Conservation (phyloP, 2,113 vertebrate genomes). For the Phoxinus phoxinus region DNA sequence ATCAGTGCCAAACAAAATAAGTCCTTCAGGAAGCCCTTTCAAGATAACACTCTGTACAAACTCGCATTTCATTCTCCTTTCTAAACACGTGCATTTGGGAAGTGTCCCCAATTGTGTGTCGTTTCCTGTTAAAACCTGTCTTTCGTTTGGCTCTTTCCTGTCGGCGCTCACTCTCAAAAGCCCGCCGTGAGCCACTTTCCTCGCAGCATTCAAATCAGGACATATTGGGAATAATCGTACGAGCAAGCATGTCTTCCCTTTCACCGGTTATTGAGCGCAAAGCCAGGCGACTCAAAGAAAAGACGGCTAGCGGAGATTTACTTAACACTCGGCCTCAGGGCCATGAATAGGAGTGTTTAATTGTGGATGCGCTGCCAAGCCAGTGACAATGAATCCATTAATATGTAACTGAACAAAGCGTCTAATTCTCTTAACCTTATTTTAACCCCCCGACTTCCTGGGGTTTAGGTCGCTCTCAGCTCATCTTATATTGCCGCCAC, state of each 20-base stretch:
- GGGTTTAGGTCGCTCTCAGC: slow-evolving; percentile 56
- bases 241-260: slow-evolving; percentile 44
- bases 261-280: slow-evolving; percentile 43
- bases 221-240: slow-evolving; percentile 54
- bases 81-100: neutral
- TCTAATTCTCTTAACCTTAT: slow-evolving; percentile 77
- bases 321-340: slow-evolving; percentile 69
- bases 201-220: neutral
- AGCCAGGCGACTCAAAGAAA: slow-evolving; percentile 22
- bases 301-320: slow-evolving; percentile 52
- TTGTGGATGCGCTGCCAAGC: slow-evolving; percentile 70
- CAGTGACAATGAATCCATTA: slow-evolving; percentile 72
- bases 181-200: neutral
- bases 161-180: neutral
- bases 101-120: slow-evolving; percentile 28
- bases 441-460: slow-evolving; percentile 62
- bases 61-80: neutral
- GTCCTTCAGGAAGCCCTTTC: slow-evolving; percentile 29
- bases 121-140: slow-evolving; percentile 47
- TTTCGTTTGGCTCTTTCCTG: slow-evolving; percentile 5
- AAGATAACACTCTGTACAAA: slow-evolving; percentile 17
- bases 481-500: slow-evolving; percentile 62
- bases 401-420: slow-evolving; percentile 68
- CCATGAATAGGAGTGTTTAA: slow-evolving; percentile 71
- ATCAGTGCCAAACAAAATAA: slow-evolving; percentile 16